phyloP scores from a whole-genome alignment of 1,140 invertebrate genomes.

The Amphibalanus amphitrite region DNA sequence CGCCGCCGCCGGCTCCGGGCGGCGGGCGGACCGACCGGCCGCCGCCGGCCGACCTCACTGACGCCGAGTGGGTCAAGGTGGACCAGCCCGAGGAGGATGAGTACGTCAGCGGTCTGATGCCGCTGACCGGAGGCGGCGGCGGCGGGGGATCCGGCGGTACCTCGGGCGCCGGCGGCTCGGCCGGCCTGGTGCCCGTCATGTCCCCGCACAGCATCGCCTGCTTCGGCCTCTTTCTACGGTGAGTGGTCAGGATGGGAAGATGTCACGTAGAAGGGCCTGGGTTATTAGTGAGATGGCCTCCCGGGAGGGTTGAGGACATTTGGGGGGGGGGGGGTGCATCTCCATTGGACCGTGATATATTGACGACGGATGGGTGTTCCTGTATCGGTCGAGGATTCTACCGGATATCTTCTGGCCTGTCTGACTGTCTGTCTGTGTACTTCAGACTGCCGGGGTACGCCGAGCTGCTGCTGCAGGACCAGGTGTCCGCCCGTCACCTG shows the following conservation, averaged over 20 bases:
- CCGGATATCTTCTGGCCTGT: too few relatives aligned
- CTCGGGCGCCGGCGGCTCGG: slow-evolving; percentile 13
- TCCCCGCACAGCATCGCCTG: slow-evolving; percentile 77
- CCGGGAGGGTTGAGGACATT: too few relatives aligned
- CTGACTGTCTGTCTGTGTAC: too few relatives aligned
- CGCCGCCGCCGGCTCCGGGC: slow-evolving; percentile 12
- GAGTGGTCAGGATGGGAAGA: too few relatives aligned
- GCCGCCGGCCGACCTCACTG: slow-evolving; percentile 14
- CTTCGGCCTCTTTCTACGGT: slow-evolving; percentile 64
- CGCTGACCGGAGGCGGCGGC: slow-evolving; percentile 14
- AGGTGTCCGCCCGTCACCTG: slow-evolving; percentile 64
- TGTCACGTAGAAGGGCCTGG: too few relatives aligned
- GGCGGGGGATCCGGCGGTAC: slow-evolving; percentile 7
- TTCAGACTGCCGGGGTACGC: slow-evolving; percentile 59
- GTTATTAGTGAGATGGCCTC: too few relatives aligned
- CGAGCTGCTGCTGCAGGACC: slow-evolving; percentile 63
- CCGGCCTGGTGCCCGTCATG: slow-evolving; percentile 28
- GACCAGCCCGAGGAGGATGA: slow-evolving; percentile 12
- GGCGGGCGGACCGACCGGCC: slow-evolving; percentile 9
- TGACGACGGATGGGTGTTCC: too few relatives aligned
- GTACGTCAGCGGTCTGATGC: slow-evolving; percentile 14
- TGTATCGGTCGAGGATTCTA: too few relatives aligned
- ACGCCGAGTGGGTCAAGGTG: slow-evolving; percentile 10
- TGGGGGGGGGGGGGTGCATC: too few relatives aligned
- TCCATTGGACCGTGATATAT: too few relatives aligned